Base-by-base conservation (phyloP, 2,113 vertebrate species). In the Rhea pennata region DNA sequence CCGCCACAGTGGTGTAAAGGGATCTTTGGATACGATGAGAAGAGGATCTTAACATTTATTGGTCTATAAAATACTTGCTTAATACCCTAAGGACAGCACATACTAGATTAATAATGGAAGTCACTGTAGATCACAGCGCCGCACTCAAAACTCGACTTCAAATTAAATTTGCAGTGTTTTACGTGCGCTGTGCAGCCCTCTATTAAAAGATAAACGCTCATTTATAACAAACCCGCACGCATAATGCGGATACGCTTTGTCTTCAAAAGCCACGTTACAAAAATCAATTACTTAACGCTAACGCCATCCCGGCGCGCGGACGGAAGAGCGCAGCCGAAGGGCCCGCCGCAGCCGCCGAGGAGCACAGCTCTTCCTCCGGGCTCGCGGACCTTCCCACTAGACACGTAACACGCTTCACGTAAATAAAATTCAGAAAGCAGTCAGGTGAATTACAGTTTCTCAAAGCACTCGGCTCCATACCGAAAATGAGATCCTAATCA, bases 281-380 rank as follows among this genome's bases (percentile, higher is more conserved):
- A 86, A 40, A 40, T 22, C 65, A 56, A 72, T 64, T 42, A 20
- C 24, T 65, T 8, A 3, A 53, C 0, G 0, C 3, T 22, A n/a
- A 8, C 0, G 0, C 5, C 3, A 3, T 4, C 31, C 15, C 48
- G 7, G 50, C 15, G 4, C 2, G 12, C 19, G 46, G 46, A 19
- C 7, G 19, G 46, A 48, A 12, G 46, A 48, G 17, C 7, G 3
- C 3, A 9, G 39, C 48, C 72, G 0, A 66, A 21, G 8, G 20
- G 48, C 15, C 29, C 4, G 29, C 16, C 24, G 14, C 48, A 40
- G 44, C 46, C 31, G 33, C n/a, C 10, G 5, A 24, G 46, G 46
- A 65, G 36, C 36, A 36, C 36, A 36, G 36, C 33, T 26, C 40
- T 26, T 24, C 29, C 15, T 46, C 40, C 13, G 6, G 20, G 46